Base-by-base conservation (phyloP, 1,140 invertebrate genomes). In the Caenorhabditis elegans region DNA sequence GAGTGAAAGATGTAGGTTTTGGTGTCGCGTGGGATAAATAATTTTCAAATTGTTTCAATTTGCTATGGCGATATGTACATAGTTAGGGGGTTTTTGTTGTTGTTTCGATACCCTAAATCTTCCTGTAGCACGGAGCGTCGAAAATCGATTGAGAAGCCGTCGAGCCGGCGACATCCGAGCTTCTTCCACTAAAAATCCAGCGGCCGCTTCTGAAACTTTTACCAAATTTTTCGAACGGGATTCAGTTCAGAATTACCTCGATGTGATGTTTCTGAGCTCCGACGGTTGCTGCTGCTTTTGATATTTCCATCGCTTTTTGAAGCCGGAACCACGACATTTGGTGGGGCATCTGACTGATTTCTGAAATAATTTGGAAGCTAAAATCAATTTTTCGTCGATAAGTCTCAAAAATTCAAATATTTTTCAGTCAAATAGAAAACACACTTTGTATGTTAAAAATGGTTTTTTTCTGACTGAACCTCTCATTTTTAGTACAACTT, bases 81-180 rank as follows among this genome's bases (percentile, higher is more conserved):
- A n/a, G n/a, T n/a, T n/a, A n/a, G n/a, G n/a, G n/a, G n/a, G n/a
- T n/a, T n/a, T n/a, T n/a, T n/a, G n/a, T n/a, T n/a, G n/a, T n/a
- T n/a, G n/a, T n/a, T n/a, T n/a, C 3, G 15, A 26, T 26, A 70
- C 60, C 34, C 22, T 70, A 26, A 70, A 70, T 28, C n/a, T 70
- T 43, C 60, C 60, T 11, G 60, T 70, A 2, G 60, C 4, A 11
- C 60, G 60, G 22, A 70, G 19, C 3, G 60, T 70, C 6, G 60
- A 43, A 13, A 70, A 70, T 22, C 60, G 26, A 28, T 70, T 70
- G 5, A 70, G 34, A 1, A 70, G n/a, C 5, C 60, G 31, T 11
- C 60, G 60, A 70, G 60, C 60, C 3, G 60, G 60, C 3, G 60
- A 70, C 60, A 70, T 70, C n/a, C 60, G n/a, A 11, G 60, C 34